Evolutionary conservation across 2,797 vertebrate species (phyloP).

Genomic region (Menidia menidia): DNA sequence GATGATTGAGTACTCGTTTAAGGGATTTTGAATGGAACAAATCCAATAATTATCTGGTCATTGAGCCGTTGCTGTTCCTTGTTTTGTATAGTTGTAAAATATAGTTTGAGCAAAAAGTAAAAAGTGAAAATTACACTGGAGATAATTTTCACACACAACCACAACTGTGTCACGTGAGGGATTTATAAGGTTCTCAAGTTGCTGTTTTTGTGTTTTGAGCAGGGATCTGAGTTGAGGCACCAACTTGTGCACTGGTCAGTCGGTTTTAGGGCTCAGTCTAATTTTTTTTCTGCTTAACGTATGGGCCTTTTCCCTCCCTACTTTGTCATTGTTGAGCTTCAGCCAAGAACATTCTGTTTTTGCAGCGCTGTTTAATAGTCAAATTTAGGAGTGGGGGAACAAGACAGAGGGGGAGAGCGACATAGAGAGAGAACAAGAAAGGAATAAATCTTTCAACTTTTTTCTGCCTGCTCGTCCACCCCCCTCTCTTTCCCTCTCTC

Average conservation of each 20-base stretch:
- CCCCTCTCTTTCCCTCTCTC: slow-evolving; percentile 25
- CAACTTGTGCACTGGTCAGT: slow-evolving; percentile 13
- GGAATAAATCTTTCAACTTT: slow-evolving; percentile 75
- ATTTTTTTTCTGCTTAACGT: slow-evolving; percentile 67
- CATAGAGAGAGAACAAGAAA: slow-evolving; percentile 66
- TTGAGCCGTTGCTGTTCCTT: slow-evolving; percentile 1
- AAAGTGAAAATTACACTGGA: too few species aligned
- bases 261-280: slow-evolving; percentile 49
- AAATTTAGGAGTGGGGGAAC: slow-evolving; percentile 75
- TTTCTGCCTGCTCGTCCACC: slow-evolving; percentile 9
- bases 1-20: slow-evolving; percentile 1
- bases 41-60: not conserved
- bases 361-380: slow-evolving; percentile 81
- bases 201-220: not conserved
- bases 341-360: slow-evolving; percentile 87
- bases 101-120: too few species aligned
- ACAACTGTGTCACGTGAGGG: not conserved
- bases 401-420: slow-evolving; percentile 65
- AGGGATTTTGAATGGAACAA: slow-evolving; percentile 2
- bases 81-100: not conserved
- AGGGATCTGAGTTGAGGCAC: slow-evolving; percentile 18
- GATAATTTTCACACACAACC: not conserved
- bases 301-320: slow-evolving; percentile 76
- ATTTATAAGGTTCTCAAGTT: not conserved
- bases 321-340: slow-evolving; percentile 83